A percentile compares a stretch with the other conserved stretches of the same genome.
phyloP scores from a whole-genome alignment of 2,797 vertebrate species.

The Urocyon cinereoargenteus region DNA sequence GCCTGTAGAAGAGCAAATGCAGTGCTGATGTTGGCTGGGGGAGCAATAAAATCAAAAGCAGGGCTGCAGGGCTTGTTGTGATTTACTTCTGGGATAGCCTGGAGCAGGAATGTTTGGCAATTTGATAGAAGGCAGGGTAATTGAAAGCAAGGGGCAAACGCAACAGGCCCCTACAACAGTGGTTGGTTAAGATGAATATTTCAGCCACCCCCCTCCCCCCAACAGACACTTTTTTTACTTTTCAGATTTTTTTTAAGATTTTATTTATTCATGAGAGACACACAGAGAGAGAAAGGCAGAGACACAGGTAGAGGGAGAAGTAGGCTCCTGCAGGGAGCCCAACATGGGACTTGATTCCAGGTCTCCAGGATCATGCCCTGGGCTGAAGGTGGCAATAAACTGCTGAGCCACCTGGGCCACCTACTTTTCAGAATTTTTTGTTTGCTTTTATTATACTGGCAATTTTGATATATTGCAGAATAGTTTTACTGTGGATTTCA shows the following conservation, averaged over 20 bases:
- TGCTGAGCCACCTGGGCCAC: too few species aligned
- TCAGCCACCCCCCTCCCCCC: accelerated
- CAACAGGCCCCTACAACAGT: accelerated
- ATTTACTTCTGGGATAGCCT: accelerated
- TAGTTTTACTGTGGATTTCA: neutral
- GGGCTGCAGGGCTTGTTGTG: neutral
- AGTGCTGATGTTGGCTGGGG: accelerated
- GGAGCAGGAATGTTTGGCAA: accelerated
- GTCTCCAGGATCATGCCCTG: too few species aligned
- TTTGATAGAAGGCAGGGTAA: neutral
- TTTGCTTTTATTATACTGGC: neutral
- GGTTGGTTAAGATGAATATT: too few species aligned
- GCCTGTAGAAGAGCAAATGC: accelerated
- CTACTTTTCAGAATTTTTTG: neutral
- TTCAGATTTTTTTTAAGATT: neutral
- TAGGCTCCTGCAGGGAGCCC: too few species aligned
- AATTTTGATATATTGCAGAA: neutral
- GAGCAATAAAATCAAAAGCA: too few species aligned
- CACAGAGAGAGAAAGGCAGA: too few species aligned
- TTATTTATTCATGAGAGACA: too few species aligned
- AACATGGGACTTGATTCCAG: too few species aligned
- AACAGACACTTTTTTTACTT: too few species aligned
- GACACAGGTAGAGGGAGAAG: too few species aligned
- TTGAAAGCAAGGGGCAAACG: neutral
- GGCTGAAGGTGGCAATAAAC: too few species aligned